These are phyloP conservation scores for Speoplatyrhinus poulsoni DNA, from an alignment of 2,113 vertebrate species.

Conservation along the genomic window DNA sequence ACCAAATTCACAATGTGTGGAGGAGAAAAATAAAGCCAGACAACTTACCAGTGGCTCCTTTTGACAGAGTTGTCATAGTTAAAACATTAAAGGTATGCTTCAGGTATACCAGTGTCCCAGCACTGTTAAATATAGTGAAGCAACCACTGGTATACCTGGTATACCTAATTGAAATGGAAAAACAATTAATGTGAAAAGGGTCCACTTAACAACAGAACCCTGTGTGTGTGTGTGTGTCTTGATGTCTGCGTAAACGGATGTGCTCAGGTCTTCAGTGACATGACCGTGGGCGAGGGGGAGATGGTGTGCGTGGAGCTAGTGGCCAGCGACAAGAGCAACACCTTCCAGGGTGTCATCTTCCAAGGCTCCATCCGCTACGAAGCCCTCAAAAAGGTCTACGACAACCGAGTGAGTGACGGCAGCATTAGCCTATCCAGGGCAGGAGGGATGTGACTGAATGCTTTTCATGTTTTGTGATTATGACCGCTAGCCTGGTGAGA, in stretches of 20 bases:
- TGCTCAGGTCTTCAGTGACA: constrained; percentile 91
- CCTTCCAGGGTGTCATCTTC: constrained; percentile 96
- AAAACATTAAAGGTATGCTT: background rate
- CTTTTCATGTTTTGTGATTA: too few relatives aligned
- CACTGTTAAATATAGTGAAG: too few relatives aligned
- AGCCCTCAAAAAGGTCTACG: constrained; percentile 97
- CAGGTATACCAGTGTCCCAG: too few relatives aligned
- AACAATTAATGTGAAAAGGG: too few relatives aligned
- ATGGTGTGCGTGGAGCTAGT: constrained; percentile 99
- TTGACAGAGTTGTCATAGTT: too few relatives aligned
- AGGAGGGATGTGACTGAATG: too few relatives aligned
- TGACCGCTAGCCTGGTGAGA: too few relatives aligned
- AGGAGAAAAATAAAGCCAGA: too few relatives aligned
- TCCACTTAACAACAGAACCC: background rate
- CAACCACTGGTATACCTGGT: too few relatives aligned
- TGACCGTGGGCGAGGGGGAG: constrained; percentile 97
- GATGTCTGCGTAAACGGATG: background rate
- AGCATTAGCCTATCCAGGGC: too few relatives aligned
- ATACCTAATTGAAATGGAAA: too few relatives aligned
- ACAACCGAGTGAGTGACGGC: constrained; percentile 87
- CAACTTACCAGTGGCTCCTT: too few relatives aligned
- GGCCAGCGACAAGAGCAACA: constrained; percentile 95
- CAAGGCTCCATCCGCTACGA: constrained; percentile 98
- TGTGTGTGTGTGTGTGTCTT: constrained; percentile 1
- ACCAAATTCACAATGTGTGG: background rate